These are phyloP conservation scores for Cetoscarus ocellatus DNA, from an alignment of 2,797 vertebrate species.

Conservation along the genomic window DNA sequence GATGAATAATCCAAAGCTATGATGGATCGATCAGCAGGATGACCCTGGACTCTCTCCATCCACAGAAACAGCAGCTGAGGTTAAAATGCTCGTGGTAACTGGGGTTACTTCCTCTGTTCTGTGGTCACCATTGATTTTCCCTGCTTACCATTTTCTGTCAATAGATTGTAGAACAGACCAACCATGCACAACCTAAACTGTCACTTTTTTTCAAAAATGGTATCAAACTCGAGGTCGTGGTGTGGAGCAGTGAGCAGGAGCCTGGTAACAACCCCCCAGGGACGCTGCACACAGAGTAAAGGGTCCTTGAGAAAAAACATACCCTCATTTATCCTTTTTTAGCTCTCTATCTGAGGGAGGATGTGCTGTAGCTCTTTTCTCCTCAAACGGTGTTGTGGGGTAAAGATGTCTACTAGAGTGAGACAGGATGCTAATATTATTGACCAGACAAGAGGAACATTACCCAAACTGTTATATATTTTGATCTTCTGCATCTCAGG, in stretches of 20 bases:
- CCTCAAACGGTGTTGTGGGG: too few relatives aligned
- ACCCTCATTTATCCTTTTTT: neutral
- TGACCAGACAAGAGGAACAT: too few relatives aligned
- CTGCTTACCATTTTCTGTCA: neutral
- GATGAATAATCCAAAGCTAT: conserved; percentile 38
- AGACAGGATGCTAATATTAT: too few relatives aligned
- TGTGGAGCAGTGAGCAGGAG: neutral
- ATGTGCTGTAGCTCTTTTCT: too few relatives aligned
- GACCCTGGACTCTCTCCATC: conserved; percentile 24
- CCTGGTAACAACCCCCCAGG: neutral
- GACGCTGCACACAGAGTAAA: too few relatives aligned
- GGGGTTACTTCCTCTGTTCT: neutral
- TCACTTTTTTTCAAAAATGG: neutral
- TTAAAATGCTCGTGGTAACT: conserved; percentile 13
- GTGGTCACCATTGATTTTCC: neutral
- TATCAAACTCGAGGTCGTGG: neutral
- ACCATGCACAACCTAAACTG: neutral
- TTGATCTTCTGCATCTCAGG: too few relatives aligned
- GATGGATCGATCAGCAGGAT: conserved; percentile 22
- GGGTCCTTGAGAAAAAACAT: neutral
- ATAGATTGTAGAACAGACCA: neutral
- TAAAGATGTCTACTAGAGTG: too few relatives aligned
- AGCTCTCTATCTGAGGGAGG: neutral
- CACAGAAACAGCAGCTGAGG: neutral
- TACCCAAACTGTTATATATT: too few relatives aligned